These are phyloP conservation scores for Mobula birostris DNA, from an alignment of 2,113 vertebrate species.

Conservation along the genomic window DNA sequence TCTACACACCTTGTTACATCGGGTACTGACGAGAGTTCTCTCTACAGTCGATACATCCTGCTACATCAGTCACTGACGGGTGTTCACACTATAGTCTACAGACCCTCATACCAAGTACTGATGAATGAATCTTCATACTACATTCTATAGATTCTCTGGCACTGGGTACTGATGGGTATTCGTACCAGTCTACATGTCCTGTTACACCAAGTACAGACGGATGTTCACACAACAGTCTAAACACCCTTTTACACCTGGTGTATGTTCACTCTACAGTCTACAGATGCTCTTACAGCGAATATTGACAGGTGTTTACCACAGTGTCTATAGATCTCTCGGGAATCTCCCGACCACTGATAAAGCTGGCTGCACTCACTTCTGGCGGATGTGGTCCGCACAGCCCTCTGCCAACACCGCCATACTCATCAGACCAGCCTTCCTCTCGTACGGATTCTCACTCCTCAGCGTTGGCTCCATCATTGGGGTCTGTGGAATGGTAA, in stretches of 20 bases:
- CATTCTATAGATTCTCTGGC: too few relatives aligned
- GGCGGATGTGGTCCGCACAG: constrained; percentile 78
- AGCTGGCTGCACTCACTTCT: constrained; percentile 54
- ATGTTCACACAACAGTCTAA: too few relatives aligned
- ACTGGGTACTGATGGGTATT: too few relatives aligned
- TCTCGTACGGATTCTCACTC: constrained; percentile 65
- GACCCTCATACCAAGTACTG: too few relatives aligned
- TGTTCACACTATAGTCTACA: too few relatives aligned
- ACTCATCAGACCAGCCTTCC: constrained; percentile 76
- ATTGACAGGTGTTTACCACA: neutral
- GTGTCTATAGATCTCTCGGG: neutral
- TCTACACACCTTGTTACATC: too few relatives aligned
- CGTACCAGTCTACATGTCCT: neutral
- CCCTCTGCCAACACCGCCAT: constrained; percentile 82
- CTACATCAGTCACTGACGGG: too few relatives aligned
- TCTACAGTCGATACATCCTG: too few relatives aligned
- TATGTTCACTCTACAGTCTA: too few relatives aligned
- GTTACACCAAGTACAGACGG: neutral
- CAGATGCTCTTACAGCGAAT: neutral
- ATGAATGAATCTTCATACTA: too few relatives aligned
- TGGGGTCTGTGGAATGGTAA: constrained; percentile 56
- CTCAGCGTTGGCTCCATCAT: constrained; percentile 62
- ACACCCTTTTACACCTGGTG: neutral
- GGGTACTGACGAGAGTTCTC: too few relatives aligned
- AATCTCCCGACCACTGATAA: too few relatives aligned